These are phyloP conservation scores for Bembecia ichneumoniformis DNA, from an alignment of 2,888 invertebrate species.

Conservation along the genomic window DNA sequence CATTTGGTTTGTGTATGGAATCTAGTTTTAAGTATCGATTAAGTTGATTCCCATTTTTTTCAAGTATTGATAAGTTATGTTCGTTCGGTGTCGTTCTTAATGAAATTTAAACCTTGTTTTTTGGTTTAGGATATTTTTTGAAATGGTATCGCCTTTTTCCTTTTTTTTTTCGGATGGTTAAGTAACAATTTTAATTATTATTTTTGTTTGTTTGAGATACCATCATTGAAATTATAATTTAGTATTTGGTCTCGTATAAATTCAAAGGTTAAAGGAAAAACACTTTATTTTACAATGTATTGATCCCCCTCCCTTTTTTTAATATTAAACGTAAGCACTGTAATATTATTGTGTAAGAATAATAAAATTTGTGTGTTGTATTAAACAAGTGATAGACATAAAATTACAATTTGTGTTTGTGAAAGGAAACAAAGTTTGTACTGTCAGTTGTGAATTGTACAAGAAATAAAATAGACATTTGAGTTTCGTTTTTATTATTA, in stretches of 20 bases:
- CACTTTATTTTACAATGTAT: not conserved
- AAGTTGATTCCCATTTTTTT: conserved; percentile 62
- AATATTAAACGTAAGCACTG: not conserved
- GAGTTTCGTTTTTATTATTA: conserved; percentile 57
- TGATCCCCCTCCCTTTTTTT: not conserved
- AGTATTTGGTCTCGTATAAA: too few relatives aligned
- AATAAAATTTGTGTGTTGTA: not conserved
- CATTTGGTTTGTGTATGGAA: conserved; percentile 38
- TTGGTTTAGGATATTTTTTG: conserved; percentile 18
- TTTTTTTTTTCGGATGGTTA: conserved; percentile 28
- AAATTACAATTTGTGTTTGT: not conserved
- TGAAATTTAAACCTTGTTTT: too few relatives aligned
- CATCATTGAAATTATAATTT: too few relatives aligned
- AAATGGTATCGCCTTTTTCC: conserved; percentile 36
- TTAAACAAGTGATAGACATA: too few relatives aligned
- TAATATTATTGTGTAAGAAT: not conserved
- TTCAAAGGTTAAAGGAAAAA: too few relatives aligned
- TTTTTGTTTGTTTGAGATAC: conserved; percentile 9
- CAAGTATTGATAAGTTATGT: conserved; percentile 32
- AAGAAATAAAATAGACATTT: conserved; percentile 60
- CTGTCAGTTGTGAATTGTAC: conserved; percentile 59
- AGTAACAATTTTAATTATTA: conserved; percentile 38
- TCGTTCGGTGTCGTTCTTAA: too few relatives aligned
- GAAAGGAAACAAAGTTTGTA: not conserved
- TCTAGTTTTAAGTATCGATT: conserved; percentile 50